Evolutionary conservation across 2,888 invertebrate species (phyloP).

Genomic region (Altica lythri): DNA sequence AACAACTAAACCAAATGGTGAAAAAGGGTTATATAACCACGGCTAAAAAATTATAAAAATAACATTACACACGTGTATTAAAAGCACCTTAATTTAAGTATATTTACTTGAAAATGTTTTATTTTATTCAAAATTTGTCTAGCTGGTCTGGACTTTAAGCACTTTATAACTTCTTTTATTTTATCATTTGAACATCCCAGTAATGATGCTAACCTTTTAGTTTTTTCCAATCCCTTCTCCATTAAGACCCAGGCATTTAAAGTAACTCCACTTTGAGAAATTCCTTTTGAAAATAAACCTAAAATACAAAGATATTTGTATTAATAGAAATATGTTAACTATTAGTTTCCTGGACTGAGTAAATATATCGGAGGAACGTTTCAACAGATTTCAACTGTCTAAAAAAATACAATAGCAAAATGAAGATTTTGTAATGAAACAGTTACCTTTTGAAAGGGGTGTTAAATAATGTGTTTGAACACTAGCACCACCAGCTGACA

Average conservation of each 20-base stretch:
- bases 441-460: constrained; percentile 64
- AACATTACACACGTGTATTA: neutral
- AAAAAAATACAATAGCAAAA: no score
- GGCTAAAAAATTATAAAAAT: constrained; percentile 52
- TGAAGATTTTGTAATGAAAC: no score
- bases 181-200: constrained; percentile 67
- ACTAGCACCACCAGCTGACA: constrained; percentile 76
- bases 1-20: constrained; percentile 74
- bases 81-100: neutral
- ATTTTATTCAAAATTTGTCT: constrained; percentile 64
- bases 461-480: constrained; percentile 75
- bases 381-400: no score
- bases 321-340: no score
- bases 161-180: constrained; percentile 60
- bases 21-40: constrained; percentile 69
- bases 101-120: constrained; percentile 63
- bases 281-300: constrained; percentile 67
- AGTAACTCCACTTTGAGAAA: constrained; percentile 73
- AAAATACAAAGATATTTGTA: no score
- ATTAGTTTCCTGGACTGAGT: no score
- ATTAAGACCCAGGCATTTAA: constrained; percentile 64
- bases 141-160: constrained; percentile 67
- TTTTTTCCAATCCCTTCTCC: constrained; percentile 64
- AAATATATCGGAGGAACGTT: no score
- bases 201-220: constrained; percentile 63